Base-by-base conservation (phyloP, 1,140 invertebrate species). In the Lineus longissimus region DNA sequence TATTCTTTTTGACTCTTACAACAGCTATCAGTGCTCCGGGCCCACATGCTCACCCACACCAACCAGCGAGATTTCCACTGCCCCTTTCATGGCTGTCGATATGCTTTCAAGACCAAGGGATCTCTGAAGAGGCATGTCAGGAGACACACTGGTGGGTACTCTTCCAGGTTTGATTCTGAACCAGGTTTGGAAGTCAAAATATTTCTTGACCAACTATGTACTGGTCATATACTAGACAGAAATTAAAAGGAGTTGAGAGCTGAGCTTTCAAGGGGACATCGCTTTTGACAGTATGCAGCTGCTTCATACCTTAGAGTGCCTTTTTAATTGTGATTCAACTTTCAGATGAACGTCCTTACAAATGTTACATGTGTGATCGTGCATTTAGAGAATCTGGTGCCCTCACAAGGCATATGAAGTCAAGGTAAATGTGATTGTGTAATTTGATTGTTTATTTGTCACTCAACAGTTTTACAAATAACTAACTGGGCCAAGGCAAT, bases 71-170 rank as follows among this genome's bases (percentile, higher is more conserved):
- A 74, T 11, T 78, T 68, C 69, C 57, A 61, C 1, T 81, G 79
- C 65, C 62, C 55, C 17, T 58, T 65, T 56, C 67, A 71, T 11
- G 73, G 71, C 22, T 81, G 79, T 66, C 67, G 67, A 4, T 79
- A 76, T 69, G 70, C 73, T 17, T 81, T 81, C 66, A 81, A 81
- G 63, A 81, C 79, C 9, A 81, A 77, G 65, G 79, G 79, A 7
- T 77, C 76, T 2, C 64, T 81, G 6, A 76, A 74, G 23, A 54
- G 79, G 45, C 79, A 81, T 59, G 62, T 73, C 59, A 65, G 79
- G 27, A 64, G 79, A 65, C 79, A 81, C 59, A 81, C 79, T 73
- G 78, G 78, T 79, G 19, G n/a, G n/a, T n/a, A n/a, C n/a, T n/a
- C n/a, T n/a, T n/a, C n/a, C n/a, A n/a, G n/a, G 30, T 59, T 17